These are phyloP conservation scores for Chrysemys picta DNA, from an alignment of 2,113 vertebrate species.

Conservation along the genomic window DNA sequence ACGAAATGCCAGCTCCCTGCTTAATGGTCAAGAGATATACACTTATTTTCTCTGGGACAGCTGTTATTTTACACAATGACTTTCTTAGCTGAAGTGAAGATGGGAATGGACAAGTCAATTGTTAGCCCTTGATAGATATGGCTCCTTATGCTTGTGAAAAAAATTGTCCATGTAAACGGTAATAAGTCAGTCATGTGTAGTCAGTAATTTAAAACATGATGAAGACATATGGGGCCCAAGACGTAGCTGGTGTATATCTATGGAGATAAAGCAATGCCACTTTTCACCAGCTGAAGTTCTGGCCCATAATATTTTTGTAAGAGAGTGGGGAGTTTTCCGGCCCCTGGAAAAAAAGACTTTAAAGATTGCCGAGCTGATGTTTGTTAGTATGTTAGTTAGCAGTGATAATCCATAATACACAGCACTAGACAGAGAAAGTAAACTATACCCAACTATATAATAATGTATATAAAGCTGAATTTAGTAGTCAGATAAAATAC, in stretches of 20 bases:
- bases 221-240: background rate
- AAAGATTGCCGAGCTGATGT: background rate
- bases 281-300: background rate
- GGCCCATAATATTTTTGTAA: background rate
- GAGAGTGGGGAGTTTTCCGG: background rate
- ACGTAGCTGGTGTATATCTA: background rate
- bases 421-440: background rate
- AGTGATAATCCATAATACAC: background rate
- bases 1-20: slow-evolving; percentile 57
- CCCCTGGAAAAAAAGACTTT: background rate
- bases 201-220: background rate
- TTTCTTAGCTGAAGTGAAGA: slow-evolving; percentile 61
- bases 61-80: slow-evolving; percentile 58
- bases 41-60: slow-evolving; percentile 6
- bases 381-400: background rate
- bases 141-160: slow-evolving; percentile 12
- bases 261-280: background rate
- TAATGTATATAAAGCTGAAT: background rate
- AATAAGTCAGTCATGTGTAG: slow-evolving; percentile 8
- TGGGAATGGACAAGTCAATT: slow-evolving; percentile 52
- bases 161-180: slow-evolving; percentile 40
- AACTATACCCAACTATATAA: background rate
- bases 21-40: slow-evolving; percentile 55
- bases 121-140: slow-evolving; percentile 36
- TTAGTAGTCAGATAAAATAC: background rate